phyloP scores from a whole-genome alignment of 2,797 vertebrate species.

The Stomatorhinus walkeri region DNA sequence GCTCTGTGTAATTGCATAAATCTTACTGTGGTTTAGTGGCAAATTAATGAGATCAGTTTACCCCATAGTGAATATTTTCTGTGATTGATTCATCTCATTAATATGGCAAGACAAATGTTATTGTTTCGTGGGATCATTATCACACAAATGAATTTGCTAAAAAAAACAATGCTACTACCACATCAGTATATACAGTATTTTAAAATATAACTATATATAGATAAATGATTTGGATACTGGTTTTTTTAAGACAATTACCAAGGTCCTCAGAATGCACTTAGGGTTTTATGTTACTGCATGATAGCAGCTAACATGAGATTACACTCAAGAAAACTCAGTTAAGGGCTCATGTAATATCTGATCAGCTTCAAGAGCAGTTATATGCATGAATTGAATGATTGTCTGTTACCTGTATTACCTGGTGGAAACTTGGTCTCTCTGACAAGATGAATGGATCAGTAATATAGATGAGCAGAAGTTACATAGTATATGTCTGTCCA shows the following conservation, averaged over 20 bases:
- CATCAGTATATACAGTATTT: neutral
- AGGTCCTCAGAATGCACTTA: neutral
- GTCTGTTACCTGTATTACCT: neutral
- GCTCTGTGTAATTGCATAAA: neutral
- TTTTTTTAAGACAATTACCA: neutral
- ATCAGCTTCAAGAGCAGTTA: neutral
- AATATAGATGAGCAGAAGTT: neutral
- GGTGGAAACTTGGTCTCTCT: neutral
- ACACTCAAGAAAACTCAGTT: neutral
- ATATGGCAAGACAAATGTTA: neutral
- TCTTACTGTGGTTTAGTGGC: neutral
- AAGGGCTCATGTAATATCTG: neutral
- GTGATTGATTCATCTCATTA: conserved; percentile 2
- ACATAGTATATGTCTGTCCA: neutral
- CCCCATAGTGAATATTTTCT: neutral
- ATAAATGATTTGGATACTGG: neutral
- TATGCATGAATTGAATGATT: conserved; percentile 4
- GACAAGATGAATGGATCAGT: neutral
- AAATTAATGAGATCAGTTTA: conserved; percentile 2
- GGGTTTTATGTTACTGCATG: neutral
- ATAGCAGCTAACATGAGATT: neutral
- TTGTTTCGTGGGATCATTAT: neutral
- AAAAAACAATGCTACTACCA: neutral
- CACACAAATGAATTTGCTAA: neutral
- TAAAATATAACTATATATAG: neutral